Percentiles rank a stretch among this genome's conserved stretches.
These are phyloP conservation scores for Ridgeia piscesae DNA, from an alignment of 1,140 invertebrate genomes.

Conservation along the genomic window DNA sequence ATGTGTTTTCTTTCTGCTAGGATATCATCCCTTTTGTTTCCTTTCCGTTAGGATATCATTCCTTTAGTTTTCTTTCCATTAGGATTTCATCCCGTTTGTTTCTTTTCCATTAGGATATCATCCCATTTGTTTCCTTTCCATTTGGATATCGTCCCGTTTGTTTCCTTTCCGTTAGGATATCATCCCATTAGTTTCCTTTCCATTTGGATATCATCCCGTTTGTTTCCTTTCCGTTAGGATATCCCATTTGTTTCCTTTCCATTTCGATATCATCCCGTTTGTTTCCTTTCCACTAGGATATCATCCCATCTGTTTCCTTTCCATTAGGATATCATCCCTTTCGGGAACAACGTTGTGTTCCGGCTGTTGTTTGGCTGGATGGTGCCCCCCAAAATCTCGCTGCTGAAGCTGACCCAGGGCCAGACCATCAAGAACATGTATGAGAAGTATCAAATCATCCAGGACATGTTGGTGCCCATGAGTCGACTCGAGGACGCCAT, in stretches of 20 bases:
- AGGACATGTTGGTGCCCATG: conserved; percentile 81
- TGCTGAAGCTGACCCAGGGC: conserved; percentile 80
- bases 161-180: no score
- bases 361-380: conserved; percentile 76
- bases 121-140: conserved; percentile 23
- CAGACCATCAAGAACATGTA: conserved; percentile 73
- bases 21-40: no score
- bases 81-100: no score
- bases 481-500: conserved; percentile 66
- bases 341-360: conserved; percentile 79
- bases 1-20: no score
- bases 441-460: conserved; percentile 77
- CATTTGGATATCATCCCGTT: no score
- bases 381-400: conserved; percentile 79
- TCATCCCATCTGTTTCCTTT: neutral
- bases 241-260: no score
- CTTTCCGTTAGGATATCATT: no score
- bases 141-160: conserved; percentile 85
- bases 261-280: no score
- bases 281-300: neutral
- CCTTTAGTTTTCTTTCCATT: no score
- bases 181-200: no score
- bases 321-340: conserved; percentile 81
- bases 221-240: no score
- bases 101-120: neutral